These are phyloP conservation scores for Rhinoraja longicauda DNA, from an alignment of 2,797 vertebrate genomes.

Conservation along the genomic window DNA sequence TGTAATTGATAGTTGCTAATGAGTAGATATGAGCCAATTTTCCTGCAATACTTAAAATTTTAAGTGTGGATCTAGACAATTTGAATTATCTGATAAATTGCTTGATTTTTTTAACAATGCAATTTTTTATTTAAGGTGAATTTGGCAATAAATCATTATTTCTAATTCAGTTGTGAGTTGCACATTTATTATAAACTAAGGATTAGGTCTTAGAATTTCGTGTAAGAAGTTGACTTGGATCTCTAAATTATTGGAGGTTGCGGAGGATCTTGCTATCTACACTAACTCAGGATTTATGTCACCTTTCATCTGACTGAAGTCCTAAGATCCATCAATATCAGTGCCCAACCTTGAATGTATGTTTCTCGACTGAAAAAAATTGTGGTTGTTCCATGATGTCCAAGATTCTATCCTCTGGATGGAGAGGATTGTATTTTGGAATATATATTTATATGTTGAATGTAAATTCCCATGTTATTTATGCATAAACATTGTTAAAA, in stretches of 20 bases:
- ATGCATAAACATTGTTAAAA: background rate
- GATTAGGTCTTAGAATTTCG: background rate
- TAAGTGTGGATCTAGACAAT: background rate
- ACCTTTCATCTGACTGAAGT: too few relatives aligned
- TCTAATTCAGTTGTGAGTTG: background rate
- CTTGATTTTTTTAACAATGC: background rate
- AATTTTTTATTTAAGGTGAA: background rate
- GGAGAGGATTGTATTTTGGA: background rate
- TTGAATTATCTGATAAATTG: background rate
- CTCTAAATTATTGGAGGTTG: background rate
- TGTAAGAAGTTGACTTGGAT: background rate
- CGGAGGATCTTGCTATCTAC: background rate
- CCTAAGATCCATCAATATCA: background rate
- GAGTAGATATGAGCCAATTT: background rate
- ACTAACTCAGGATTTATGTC: too few relatives aligned
- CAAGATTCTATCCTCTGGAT: background rate
- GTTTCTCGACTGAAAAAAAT: too few relatives aligned
- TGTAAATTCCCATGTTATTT: background rate
- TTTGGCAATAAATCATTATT: background rate
- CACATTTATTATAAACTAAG: background rate
- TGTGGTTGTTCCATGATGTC: background rate
- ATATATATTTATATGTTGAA: too few relatives aligned
- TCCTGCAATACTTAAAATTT: background rate
- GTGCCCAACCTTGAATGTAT: background rate
- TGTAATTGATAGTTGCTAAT: background rate